These are phyloP conservation scores for Phylloscopus trochiloides DNA, from an alignment of 2,113 vertebrate species.

Conservation along the genomic window DNA sequence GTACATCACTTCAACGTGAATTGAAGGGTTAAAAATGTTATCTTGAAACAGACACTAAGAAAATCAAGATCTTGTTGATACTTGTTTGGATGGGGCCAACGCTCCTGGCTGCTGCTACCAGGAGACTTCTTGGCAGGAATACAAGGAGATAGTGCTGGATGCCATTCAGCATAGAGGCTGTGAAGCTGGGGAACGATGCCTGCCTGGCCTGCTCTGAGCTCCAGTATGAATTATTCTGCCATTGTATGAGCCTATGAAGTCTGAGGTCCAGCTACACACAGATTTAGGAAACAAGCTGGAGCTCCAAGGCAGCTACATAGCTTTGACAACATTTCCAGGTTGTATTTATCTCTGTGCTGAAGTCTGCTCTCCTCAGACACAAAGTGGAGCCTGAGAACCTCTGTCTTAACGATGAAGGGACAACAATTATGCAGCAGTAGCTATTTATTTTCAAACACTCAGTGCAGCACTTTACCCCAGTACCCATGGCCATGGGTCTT, in stretches of 20 bases:
- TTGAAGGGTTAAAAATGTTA: not conserved
- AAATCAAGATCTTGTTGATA: not conserved
- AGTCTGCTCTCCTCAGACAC: not conserved
- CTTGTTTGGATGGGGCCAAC: rapidly evolving
- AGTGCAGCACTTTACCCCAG: not conserved
- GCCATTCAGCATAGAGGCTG: not conserved
- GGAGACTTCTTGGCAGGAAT: not conserved
- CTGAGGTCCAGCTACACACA: not conserved
- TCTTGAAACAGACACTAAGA: not conserved
- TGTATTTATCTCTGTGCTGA: not conserved
- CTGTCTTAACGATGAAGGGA: not conserved
- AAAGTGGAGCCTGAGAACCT: not conserved
- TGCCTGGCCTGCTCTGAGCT: not conserved
- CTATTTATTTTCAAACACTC: not conserved
- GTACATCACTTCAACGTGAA: not conserved
- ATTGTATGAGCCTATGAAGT: not conserved
- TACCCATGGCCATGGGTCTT: not conserved
- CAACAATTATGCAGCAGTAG: not conserved
- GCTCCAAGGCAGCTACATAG: not conserved
- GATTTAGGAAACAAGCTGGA: not conserved
- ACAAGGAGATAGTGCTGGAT: not conserved
- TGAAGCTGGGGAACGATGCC: not conserved
- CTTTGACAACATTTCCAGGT: not conserved
- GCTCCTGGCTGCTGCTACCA: not conserved
- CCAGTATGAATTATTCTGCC: not conserved